Evolutionary conservation across 2,113 vertebrate genomes (phyloP), one percentile per base, ranked within the genome.

Genomic region (Climacteris rufus): DNA sequence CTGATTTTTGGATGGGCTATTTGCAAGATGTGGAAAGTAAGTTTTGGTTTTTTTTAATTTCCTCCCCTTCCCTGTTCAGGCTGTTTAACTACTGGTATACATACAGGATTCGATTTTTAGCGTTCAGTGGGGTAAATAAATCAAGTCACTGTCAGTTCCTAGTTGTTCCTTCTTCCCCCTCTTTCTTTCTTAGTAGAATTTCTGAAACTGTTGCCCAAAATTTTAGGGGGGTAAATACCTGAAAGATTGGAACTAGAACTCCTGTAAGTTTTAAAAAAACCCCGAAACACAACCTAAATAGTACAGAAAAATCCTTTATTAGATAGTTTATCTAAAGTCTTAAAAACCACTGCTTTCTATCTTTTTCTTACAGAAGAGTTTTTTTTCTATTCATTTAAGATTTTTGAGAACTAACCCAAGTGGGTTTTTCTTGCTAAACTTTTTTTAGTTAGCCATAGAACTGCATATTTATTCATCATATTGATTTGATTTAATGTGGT

Each of bases 1-100:
- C 97, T 85, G 83, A 77, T 47, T 99, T 98, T 97, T 99, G 99
- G 99, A 98, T 97, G 75, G 96, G 97, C 93, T 99, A 99, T 83
- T 97, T 99, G 92, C 90, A 98, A 76, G 98, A 99, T 88, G 97
- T 99, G 90, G 98, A 99, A 97, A 98, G 99, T 99, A 97, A 96
- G 97, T 94, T 5, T 88, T 44, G n/a, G n/a, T 27, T 23, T 35
- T 24, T 8, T 13, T 23, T 27, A 9, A 50, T 75, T 4, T 25
- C 9, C 3, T 15, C 5, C 7, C 6, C 2, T 87, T 87, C 23
- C 33, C 6, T 37, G 6, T 72, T 31, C 13, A 28, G 22, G 14
- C 10, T 59, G 39, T 40, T 45, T 39, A 81, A 21, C 20, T 49
- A 9, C 45, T 56, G 40, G 3, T 65, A 33, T 47, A 23, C 3